Percentiles rank a stretch among this genome's conserved stretches.
Evolutionary conservation across 2,888 invertebrate species (phyloP).

Genomic region (Idaea dimidiata): DNA sequence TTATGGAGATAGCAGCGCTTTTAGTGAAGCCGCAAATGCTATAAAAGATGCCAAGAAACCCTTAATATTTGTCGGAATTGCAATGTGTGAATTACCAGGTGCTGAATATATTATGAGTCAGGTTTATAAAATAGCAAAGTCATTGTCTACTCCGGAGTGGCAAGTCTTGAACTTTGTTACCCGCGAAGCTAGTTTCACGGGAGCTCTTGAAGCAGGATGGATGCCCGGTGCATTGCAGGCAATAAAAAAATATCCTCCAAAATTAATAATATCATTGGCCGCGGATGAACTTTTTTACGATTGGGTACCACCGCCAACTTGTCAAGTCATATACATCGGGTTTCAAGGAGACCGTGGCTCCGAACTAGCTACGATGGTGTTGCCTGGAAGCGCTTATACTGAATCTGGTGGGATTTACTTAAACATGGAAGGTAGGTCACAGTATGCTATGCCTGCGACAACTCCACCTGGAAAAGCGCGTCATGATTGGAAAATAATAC

Average conservation of each 20-base stretch:
- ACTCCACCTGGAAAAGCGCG: constrained; percentile 96
- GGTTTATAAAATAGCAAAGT: constrained; percentile 31
- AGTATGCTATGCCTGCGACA: constrained; percentile 92
- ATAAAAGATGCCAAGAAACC: constrained; percentile 52
- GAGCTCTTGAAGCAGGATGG: constrained; percentile 97
- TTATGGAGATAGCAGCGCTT: constrained; percentile 26
- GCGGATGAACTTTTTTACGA: constrained; percentile 93
- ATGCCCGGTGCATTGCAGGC: constrained; percentile 84
- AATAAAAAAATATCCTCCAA: constrained; percentile 82
- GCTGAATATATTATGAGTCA: constrained; percentile 43
- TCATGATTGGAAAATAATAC: constrained; percentile 98
- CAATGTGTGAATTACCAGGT: constrained; percentile 38
- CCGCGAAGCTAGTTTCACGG: constrained; percentile 94
- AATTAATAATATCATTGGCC: constrained; percentile 92
- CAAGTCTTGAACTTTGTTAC: constrained; percentile 93
- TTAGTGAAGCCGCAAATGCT: constrained; percentile 29
- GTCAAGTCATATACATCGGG: constrained; percentile 92
- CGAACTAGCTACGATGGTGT: constrained; percentile 90
- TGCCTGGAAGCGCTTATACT: constrained; percentile 98
- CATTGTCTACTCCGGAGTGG: constrained; percentile 39
- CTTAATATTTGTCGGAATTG: constrained; percentile 62
- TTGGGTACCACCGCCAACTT: constrained; percentile 86
- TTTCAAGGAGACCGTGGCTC: constrained; percentile 98
- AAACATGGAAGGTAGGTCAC: constrained; percentile 97
- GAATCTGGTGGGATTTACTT: constrained; percentile 97